Evolutionary conservation across 2,888 invertebrate species (phyloP).

Genomic region (Xestobium rufovillosum): DNA sequence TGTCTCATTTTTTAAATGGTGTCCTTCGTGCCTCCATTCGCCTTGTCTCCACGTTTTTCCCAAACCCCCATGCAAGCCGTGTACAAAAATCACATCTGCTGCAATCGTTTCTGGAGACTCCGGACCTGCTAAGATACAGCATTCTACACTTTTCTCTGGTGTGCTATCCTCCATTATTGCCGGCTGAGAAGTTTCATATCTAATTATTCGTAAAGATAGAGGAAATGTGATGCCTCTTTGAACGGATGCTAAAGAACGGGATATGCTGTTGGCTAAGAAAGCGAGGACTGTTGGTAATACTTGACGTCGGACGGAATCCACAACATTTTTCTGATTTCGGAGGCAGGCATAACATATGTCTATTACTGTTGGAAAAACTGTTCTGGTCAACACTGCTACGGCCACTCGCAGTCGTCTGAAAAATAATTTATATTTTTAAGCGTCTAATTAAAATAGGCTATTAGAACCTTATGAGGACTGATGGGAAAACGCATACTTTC

Average conservation of each 20-base stretch:
- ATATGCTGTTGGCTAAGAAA: slow-evolving; percentile 39
- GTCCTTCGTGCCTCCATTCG: slow-evolving; percentile 48
- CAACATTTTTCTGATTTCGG: slow-evolving; percentile 36
- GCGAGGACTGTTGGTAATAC: slow-evolving; percentile 38
- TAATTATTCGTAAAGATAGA: slow-evolving; percentile 15
- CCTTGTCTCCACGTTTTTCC: slow-evolving; percentile 80
- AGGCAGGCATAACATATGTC: slow-evolving; percentile 37
- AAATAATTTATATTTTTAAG: too few relatives aligned
- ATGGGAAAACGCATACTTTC: neutral
- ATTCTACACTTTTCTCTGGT: slow-evolving; percentile 40
- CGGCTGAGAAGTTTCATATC: slow-evolving; percentile 5
- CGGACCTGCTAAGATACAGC: slow-evolving; percentile 37
- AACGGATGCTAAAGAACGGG: slow-evolving; percentile 38
- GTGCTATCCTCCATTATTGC: slow-evolving; percentile 13
- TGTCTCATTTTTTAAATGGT: slow-evolving; percentile 34
- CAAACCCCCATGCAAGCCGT: slow-evolving; percentile 71
- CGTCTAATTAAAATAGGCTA: slow-evolving; percentile 8
- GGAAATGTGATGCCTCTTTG: slow-evolving; percentile 35
- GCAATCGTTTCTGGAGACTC: slow-evolving; percentile 22
- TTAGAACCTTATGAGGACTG: neutral
- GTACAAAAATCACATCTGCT: slow-evolving; percentile 74
- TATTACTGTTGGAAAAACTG: slow-evolving; percentile 37
- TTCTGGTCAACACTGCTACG: slow-evolving; percentile 33
- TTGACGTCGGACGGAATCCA: slow-evolving; percentile 35
- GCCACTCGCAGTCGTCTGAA: slow-evolving; percentile 39